Conservation (phyloP, 2,797 vertebrate genomes). For the Rhynchonycteris naso region DNA sequence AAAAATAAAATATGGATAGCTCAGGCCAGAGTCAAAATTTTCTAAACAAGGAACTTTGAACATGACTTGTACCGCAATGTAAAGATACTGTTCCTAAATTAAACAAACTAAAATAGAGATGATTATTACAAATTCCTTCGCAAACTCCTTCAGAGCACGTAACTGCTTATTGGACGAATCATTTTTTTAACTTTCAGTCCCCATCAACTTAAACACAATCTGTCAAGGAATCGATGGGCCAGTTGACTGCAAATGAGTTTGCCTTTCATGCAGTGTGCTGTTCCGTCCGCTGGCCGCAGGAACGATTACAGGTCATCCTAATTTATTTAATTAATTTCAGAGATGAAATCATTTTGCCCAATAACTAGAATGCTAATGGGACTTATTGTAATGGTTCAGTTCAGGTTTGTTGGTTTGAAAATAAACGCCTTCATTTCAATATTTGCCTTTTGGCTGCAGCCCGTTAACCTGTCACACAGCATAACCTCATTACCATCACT, state of each 20-base stretch:
- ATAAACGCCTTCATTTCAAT: slow-evolving; percentile 85
- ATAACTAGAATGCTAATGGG: slow-evolving; percentile 85
- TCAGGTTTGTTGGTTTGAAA: slow-evolving; percentile 86
- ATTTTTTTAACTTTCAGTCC: slow-evolving; percentile 50
- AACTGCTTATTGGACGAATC: background rate
- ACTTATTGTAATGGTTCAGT: slow-evolving; percentile 84
- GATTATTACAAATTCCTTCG: slow-evolving; percentile 25
- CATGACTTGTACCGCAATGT: background rate
- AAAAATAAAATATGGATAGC: background rate
- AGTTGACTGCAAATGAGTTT: slow-evolving; percentile 64
- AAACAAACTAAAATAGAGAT: background rate
- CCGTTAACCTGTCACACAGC: slow-evolving; percentile 83
- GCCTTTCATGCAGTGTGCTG: slow-evolving; percentile 80
- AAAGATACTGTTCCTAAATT: background rate
- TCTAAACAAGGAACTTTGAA: background rate
- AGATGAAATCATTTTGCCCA: slow-evolving; percentile 83
- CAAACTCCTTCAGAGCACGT: background rate
- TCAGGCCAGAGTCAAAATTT: background rate
- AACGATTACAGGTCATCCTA: slow-evolving; percentile 74
- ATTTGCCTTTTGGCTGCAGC: slow-evolving; percentile 85
- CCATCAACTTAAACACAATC: background rate
- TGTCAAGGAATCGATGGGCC: background rate
- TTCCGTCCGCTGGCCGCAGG: slow-evolving; percentile 66
- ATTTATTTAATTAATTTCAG: slow-evolving; percentile 81
- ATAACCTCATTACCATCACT: slow-evolving; percentile 84